Conservation (phyloP, 2,113 vertebrate species). For the Chionodraco myersi region DNA sequence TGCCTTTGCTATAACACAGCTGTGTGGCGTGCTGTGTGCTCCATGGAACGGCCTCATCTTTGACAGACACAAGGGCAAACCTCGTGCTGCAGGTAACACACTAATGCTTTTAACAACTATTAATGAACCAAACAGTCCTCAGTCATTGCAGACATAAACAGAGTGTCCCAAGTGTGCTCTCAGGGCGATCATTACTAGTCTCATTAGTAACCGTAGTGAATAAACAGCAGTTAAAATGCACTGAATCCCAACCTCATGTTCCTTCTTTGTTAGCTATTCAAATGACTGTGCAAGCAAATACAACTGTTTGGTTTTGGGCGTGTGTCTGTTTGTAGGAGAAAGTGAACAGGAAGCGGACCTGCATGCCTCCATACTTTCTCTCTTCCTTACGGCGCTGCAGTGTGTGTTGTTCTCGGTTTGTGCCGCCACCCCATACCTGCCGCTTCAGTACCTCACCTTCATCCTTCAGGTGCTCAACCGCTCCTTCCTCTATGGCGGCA, state of each 20-base stretch:
- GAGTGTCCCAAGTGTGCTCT: neutral
- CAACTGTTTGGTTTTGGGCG: conserved; percentile 1
- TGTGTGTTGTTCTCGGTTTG: conserved; percentile 88
- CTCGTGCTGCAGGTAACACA: conserved; percentile 68
- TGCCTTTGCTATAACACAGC: conserved; percentile 92
- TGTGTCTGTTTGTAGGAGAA: conserved; percentile 60
- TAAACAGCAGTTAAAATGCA: neutral
- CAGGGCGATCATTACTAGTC: neutral
- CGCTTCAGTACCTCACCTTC: conserved; percentile 90
- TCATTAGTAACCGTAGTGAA: neutral
- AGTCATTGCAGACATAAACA: neutral
- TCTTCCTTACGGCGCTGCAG: conserved; percentile 86
- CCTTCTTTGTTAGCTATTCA: neutral
- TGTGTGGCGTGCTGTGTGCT: conserved; percentile 91
- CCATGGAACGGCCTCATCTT: conserved; percentile 95
- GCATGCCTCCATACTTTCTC: conserved; percentile 83
- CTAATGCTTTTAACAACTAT: neutral
- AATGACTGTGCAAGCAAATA: neutral
- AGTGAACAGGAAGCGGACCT: conserved; percentile 82
- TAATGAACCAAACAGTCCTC: neutral
- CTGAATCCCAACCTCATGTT: neutral
- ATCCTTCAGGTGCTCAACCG: conserved; percentile 91
- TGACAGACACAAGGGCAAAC: conserved; percentile 86
- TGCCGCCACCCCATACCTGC: conserved; percentile 83
- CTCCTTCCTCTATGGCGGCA: conserved; percentile 93